Evolutionary conservation across 2,797 vertebrate species (phyloP).

Genomic region (Syndactyla subalaris): DNA sequence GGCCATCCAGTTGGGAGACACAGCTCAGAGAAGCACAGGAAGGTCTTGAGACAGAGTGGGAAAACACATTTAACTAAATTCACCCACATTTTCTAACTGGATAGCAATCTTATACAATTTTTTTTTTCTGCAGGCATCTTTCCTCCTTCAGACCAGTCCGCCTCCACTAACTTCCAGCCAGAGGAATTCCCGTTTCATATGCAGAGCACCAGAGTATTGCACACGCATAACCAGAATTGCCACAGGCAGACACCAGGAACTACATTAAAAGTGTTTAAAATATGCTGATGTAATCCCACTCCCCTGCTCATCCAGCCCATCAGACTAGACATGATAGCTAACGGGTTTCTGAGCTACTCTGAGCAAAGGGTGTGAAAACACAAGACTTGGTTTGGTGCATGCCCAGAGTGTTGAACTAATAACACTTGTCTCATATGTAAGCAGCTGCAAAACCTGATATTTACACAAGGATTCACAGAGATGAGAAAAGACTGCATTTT

Average conservation of each 20-base stretch:
- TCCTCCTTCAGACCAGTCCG: neutral
- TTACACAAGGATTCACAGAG: slow-evolving; percentile 62
- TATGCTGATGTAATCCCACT: slow-evolving; percentile 11
- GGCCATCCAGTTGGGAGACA: neutral
- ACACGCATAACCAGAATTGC: neutral
- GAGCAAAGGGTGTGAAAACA: slow-evolving; percentile 10
- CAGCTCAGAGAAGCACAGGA: neutral
- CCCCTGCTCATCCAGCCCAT: neutral
- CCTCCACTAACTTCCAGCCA: neutral
- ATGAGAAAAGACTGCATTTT: neutral
- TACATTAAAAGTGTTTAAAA: neutral
- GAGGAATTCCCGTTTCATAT: neutral
- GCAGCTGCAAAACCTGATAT: slow-evolving; percentile 68
- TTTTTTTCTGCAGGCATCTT: neutral
- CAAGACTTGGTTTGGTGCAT: slow-evolving; percentile 35
- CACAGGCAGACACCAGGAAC: neutral
- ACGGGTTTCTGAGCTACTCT: neutral
- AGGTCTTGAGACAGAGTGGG: neutral
- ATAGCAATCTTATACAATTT: rapidly evolving
- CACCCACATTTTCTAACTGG: neutral
- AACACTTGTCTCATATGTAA: slow-evolving; percentile 36
- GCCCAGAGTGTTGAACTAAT: slow-evolving; percentile 45
- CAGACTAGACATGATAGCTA: neutral
- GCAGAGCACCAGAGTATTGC: neutral
- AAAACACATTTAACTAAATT: neutral